Evolutionary conservation across 2,113 vertebrate genomes (phyloP), one percentile per base, ranked within the genome.

Genomic region (Hemibagrus wyckioides): DNA sequence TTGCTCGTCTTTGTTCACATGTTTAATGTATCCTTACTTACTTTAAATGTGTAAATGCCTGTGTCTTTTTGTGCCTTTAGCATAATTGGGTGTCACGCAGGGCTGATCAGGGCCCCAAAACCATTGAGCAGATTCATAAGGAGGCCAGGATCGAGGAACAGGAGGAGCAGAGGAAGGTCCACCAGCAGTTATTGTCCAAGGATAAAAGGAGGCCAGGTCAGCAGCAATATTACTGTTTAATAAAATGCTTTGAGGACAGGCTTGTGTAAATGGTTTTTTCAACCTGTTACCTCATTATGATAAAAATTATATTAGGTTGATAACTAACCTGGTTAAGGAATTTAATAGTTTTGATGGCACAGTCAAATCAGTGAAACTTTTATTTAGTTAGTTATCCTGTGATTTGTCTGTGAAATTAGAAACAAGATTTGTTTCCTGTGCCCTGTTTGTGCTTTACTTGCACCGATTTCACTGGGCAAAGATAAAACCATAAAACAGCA

Each of bases 71-170:
- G 21, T 61, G 17, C 69, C 41, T 61, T 10, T 88, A 99, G 98
- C 97, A 98, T 93, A 98, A 98, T 91, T 99, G 98, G 98, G 95
- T 99, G 69, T 98, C 97, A 6, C 95, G 98, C 91, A 96, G 97
- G 92, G 97, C 96, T 44, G 98, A 99, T 92, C 97, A 97, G 92
- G 98, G 98, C 36, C 98, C 98, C 0, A 99, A 99, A 92, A 99
- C 98, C 82, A 98, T 99, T 0, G 97, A 99, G 94, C 98, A 99
- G 95, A 99, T 99, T 92, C 98, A 99, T 91, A 98, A 99, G 91
- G 97, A 99, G 87, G 98, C 98, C 59, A 98, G 99, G 93, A 98
- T 99, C 89, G 98, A 99, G 93, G 98, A 99, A 92, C 98, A 99
- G 85, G 97, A 99, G 90, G 97, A 99, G 73, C 98, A 99, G 90